Conservation (phyloP, 2,113 vertebrate species). For the Chionomys nivalis region DNA sequence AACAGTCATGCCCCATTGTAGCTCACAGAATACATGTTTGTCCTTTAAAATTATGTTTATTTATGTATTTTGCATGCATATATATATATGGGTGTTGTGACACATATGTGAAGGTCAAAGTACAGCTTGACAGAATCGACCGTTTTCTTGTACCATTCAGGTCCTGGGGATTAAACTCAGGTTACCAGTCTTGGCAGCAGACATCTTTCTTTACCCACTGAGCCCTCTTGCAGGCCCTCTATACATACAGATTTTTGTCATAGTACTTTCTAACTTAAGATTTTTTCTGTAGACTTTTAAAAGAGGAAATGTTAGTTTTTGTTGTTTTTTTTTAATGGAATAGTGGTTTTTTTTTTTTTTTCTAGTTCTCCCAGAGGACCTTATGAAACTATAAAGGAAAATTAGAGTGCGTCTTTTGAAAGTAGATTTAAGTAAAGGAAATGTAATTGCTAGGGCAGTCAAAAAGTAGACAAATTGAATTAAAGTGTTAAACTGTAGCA, state of each 20-base stretch:
- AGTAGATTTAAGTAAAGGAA: constrained; percentile 39
- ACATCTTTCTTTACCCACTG: background rate
- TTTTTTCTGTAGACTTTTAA: constrained; percentile 32
- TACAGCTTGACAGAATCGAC: background rate
- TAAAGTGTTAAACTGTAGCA: background rate
- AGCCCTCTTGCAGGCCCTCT: background rate
- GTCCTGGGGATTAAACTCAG: background rate
- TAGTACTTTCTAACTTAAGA: constrained; percentile 44
- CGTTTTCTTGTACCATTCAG: background rate
- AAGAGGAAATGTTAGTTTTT: constrained; percentile 26
- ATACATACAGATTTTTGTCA: background rate
- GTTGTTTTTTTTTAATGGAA: constrained; percentile 38
- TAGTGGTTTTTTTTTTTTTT: background rate
- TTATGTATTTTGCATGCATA: background rate
- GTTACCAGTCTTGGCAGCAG: background rate
- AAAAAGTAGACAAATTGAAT: background rate
- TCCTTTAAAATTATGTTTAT: background rate
- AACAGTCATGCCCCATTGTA: background rate
- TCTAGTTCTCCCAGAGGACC: background rate
- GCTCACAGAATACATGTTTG: background rate
- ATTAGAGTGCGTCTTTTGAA: constrained; percentile 30
- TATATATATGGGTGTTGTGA: background rate
- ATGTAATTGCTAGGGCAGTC: background rate
- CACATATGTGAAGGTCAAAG: background rate
- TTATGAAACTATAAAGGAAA: constrained; percentile 25